phyloP scores from a whole-genome alignment of 2,888 invertebrate genomes.

The Drosophila kanekoi region DNA sequence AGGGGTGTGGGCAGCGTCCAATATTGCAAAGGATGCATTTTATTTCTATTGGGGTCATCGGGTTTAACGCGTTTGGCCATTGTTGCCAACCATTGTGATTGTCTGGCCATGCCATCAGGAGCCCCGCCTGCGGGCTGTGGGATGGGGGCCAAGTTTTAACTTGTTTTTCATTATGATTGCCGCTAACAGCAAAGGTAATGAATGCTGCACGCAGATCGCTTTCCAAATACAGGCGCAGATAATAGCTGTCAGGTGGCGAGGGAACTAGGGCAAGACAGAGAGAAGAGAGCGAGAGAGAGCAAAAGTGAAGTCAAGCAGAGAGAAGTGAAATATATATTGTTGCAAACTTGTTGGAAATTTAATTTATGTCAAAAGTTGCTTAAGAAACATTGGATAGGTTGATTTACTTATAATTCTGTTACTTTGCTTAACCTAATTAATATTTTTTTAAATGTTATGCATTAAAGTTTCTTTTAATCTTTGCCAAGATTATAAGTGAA shows the following conservation, averaged over 20 bases:
- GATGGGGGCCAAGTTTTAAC: constrained; percentile 10
- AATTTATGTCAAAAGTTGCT: constrained; percentile 18
- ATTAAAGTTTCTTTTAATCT: too few species aligned
- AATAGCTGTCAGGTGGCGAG: constrained; percentile 11
- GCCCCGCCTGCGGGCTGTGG: background rate
- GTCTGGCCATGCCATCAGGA: constrained; percentile 17
- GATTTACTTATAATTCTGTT: constrained; percentile 1
- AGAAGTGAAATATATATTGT: constrained; percentile 1
- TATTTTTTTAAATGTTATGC: too few species aligned
- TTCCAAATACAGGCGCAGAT: constrained; percentile 42
- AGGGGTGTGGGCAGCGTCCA: background rate
- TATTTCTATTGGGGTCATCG: constrained; percentile 76
- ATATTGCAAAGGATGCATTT: constrained; percentile 68
- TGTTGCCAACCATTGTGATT: constrained; percentile 54
- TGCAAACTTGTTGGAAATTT: constrained; percentile 20
- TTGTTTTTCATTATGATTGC: constrained; percentile 49
- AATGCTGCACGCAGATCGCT: constrained; percentile 42
- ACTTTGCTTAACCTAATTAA: background rate
- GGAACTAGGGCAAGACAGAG: too few species aligned
- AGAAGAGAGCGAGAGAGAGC: background rate
- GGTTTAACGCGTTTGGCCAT: constrained; percentile 65
- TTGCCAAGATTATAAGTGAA: too few species aligned
- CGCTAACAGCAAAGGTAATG: constrained; percentile 51
- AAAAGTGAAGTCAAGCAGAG: background rate
- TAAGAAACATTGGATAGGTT: background rate